A percentile compares a stretch with the other conserved stretches of the same genome.
Evolutionary conservation across 2,113 vertebrate species (phyloP).

Genomic region (Pyrgilauda ruficollis): DNA sequence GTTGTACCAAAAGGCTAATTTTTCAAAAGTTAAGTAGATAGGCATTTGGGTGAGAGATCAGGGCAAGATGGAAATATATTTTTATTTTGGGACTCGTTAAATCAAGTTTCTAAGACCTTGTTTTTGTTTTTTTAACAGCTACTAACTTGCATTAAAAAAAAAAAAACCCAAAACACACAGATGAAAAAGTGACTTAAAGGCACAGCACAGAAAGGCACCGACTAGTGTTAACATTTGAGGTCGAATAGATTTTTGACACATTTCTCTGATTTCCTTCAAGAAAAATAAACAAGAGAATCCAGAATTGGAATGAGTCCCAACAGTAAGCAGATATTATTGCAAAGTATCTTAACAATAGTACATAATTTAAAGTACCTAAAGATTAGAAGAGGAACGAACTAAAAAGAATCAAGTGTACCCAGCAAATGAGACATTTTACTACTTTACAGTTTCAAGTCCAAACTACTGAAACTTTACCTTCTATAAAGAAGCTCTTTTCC

Average conservation of each 20-base stretch:
- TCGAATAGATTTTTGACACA: background rate
- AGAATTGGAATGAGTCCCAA: background rate
- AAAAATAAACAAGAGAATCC: background rate
- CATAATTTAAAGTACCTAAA: background rate
- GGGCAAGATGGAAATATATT: accelerated
- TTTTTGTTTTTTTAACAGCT: background rate
- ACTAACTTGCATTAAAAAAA: background rate
- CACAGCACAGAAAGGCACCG: background rate
- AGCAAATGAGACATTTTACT: background rate
- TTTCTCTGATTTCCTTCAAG: background rate
- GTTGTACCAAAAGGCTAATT: background rate
- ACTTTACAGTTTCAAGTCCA: background rate
- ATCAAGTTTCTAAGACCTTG: background rate
- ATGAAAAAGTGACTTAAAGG: background rate
- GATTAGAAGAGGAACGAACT: background rate
- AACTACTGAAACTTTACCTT: background rate
- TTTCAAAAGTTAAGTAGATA: background rate
- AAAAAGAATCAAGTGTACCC: background rate
- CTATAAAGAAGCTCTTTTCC: background rate
- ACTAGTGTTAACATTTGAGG: background rate
- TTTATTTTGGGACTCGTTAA: background rate
- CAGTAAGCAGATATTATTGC: background rate
- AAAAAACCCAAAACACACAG: background rate
- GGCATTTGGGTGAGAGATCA: background rate
- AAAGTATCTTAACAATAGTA: background rate